phyloP scores from a whole-genome alignment of 2,888 invertebrate species.

The Nemotelus nigrinus region DNA sequence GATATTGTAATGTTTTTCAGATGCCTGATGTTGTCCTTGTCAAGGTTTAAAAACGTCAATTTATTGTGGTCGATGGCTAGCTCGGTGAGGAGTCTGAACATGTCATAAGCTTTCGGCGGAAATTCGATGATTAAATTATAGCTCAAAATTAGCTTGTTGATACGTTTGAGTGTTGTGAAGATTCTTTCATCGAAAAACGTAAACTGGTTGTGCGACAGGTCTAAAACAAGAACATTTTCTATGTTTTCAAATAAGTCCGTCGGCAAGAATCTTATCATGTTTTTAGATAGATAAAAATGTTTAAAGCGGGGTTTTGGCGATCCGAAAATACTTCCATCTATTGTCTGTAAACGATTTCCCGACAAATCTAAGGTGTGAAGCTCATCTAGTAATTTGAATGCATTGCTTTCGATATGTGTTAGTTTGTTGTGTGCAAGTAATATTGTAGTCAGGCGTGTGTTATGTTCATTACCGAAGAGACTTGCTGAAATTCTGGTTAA shows the following conservation, averaged over 20 bases:
- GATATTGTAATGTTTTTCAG: conserved; percentile 57
- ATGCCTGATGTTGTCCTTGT: conserved; percentile 54
- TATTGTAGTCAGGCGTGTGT: conserved; percentile 52
- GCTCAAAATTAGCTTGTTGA: conserved; percentile 59
- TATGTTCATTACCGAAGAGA: conserved; percentile 55
- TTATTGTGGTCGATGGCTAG: conserved; percentile 60
- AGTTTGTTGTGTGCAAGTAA: conserved; percentile 59
- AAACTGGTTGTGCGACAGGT: conserved; percentile 58
- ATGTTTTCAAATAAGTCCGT: conserved; percentile 57
- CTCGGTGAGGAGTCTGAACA: conserved; percentile 50
- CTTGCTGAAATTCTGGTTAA: conserved; percentile 55
- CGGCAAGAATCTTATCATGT: conserved; percentile 52
- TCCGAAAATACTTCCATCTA: conserved; percentile 57
- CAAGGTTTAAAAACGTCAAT: conserved; percentile 58
- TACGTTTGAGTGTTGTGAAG: conserved; percentile 58
- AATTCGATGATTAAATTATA: conserved; percentile 58
- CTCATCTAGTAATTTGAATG: conserved; percentile 54
- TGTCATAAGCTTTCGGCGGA: conserved; percentile 48
- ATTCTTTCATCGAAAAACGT: conserved; percentile 56
- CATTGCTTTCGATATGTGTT: conserved; percentile 50
- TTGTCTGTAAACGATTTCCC: conserved; percentile 55
- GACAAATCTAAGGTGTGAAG: conserved; percentile 59
- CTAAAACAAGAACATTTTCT: conserved; percentile 58
- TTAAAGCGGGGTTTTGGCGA: conserved; percentile 54
- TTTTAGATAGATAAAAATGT: conserved; percentile 56